Conservation (phyloP, 2,113 vertebrate genomes). For the Cathartes aura region DNA sequence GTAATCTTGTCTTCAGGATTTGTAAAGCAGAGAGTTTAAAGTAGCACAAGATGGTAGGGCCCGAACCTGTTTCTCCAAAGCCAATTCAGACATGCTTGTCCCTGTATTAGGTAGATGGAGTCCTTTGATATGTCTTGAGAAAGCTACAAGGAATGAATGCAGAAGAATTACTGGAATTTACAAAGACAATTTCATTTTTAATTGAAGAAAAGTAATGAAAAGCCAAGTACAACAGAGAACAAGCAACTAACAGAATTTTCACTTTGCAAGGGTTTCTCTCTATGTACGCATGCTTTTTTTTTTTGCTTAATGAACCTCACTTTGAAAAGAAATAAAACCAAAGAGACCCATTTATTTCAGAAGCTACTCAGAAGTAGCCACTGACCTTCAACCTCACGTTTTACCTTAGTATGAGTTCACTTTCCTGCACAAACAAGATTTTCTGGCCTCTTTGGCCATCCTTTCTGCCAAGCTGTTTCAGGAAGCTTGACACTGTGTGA, state of each 20-base stretch:
- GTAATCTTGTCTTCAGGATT: background rate
- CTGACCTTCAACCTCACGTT: background rate
- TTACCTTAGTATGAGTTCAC: background rate
- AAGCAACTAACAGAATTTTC: background rate
- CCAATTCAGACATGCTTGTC: background rate
- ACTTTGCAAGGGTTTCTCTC: background rate
- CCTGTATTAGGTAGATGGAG: background rate
- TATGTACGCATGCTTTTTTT: fast-evolving
- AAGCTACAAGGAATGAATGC: background rate
- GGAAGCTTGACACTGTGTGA: background rate
- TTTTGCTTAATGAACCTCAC: background rate
- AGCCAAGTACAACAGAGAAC: background rate
- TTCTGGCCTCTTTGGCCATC: background rate
- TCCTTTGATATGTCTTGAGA: background rate
- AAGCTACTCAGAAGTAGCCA: background rate
- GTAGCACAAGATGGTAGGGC: background rate
- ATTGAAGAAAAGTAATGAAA: background rate
- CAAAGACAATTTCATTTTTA: background rate
- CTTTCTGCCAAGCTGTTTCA: background rate
- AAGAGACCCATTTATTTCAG: background rate
- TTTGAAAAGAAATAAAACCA: background rate
- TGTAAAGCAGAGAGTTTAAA: background rate
- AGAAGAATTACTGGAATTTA: background rate
- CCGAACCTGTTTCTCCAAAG: background rate
- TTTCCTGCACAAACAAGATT: background rate